Base-by-base conservation (phyloP, 1,140 invertebrate genomes). In the Drosophila busckii region DNA sequence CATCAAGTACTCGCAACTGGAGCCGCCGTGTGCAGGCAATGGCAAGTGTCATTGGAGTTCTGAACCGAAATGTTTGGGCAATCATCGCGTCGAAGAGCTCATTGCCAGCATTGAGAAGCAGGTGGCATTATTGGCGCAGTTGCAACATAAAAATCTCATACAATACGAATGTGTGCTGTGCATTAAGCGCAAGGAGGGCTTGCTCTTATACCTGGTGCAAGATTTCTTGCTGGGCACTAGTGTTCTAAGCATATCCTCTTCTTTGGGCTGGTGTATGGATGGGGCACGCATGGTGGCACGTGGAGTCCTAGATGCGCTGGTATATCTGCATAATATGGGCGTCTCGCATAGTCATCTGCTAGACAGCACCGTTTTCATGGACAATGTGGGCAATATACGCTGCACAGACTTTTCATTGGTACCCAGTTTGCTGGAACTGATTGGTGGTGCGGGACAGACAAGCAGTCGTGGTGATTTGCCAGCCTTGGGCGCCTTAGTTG, bases 281-380 rank as follows among this genome's bases (percentile, higher is more conserved):
- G 84, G 86, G 1, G 78, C 71, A 8, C 62, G 86, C 5, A 83
- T 78, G 63, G 90, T 93, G 54, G 90, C 92, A 1, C 87, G 84
- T 4, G 92, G 92, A 31, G 89, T 95, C 12, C 80, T 95, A 0
- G 89, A 90, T 34, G 92, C 92, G 1, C 66, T 96, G 3, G 87
- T 91, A 9, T 94, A 92, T 83, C 87, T 96, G 7, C 94, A 96
- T 73, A 88, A 90, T 31, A 94, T 95, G 75, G 93, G 93, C 67
- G 91, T 95, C 4, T 92, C 94, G 1, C 94, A 96, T 83, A 93
- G 93, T 76, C 91, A 93, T 88, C 73, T 96, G 4, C 87, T 91
- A 8, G 90, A 91, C 37, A 89, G 90, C 5, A 93, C 90, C 65
- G 89, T 94, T 25, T 92, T 92, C 69, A 89, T 93, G 53, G 90